These are phyloP conservation scores for Aleadryas rufinucha DNA, from an alignment of 2,113 vertebrate species.

Conservation along the genomic window DNA sequence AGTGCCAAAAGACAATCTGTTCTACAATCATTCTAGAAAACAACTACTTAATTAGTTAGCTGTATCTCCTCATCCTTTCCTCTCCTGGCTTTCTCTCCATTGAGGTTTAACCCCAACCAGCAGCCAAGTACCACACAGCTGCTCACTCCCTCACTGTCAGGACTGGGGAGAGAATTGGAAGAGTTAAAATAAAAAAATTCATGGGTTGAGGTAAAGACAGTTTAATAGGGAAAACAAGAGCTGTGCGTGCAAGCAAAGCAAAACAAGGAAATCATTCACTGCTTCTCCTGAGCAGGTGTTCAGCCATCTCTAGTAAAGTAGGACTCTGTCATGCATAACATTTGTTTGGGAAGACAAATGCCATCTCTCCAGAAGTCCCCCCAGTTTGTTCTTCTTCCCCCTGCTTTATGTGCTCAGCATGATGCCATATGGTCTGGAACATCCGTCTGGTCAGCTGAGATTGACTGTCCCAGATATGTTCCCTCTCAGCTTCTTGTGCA, in stretches of 20 bases:
- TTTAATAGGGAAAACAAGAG: neutral
- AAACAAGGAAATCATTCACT: neutral
- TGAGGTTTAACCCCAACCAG: neutral
- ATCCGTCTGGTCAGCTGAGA: neutral
- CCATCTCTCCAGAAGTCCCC: neutral
- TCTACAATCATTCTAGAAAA: neutral
- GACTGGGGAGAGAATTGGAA: neutral
- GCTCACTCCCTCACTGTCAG: neutral
- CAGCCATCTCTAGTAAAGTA: neutral
- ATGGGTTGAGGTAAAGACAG: neutral
- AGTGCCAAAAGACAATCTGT: neutral
- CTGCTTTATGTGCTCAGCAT: fast-evolving
- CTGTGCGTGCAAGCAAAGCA: neutral
- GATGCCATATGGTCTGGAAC: neutral
- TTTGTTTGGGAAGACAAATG: neutral
- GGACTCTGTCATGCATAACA: neutral
- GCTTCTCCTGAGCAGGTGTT: neutral
- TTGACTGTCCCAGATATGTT: neutral
- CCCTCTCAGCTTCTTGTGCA: neutral
- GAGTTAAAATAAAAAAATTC: neutral
- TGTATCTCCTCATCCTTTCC: neutral
- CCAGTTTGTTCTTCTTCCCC: neutral
- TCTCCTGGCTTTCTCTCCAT: neutral
- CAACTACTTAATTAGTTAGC: conserved; percentile 14
- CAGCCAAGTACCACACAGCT: neutral